These are phyloP conservation scores for Vanessa tameamea DNA, from an alignment of 1,140 invertebrate genomes.

Conservation along the genomic window DNA sequence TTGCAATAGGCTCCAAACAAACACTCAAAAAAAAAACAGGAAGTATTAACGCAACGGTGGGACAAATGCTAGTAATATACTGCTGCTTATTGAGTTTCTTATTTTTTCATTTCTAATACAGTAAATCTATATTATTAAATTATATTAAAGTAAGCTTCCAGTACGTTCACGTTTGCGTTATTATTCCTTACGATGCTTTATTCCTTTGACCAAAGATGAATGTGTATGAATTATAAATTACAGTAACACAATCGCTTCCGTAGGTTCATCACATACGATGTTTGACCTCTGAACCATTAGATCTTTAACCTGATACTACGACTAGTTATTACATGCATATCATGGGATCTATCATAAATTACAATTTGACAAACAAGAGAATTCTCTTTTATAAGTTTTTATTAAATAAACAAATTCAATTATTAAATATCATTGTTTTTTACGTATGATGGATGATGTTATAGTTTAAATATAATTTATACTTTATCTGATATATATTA, in stretches of 20 bases:
- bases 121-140: too few relatives aligned
- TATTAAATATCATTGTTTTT: too few relatives aligned
- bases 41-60: too few relatives aligned
- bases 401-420: not conserved
- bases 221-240: constrained; percentile 11
- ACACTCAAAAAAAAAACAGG: too few relatives aligned
- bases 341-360: not conserved
- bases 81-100: too few relatives aligned
- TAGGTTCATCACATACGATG: constrained; percentile 12
- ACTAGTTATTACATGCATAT: constrained; percentile 10
- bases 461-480: too few relatives aligned
- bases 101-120: too few relatives aligned
- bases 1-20: too few relatives aligned
- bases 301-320: constrained; percentile 11
- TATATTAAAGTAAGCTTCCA: too few relatives aligned
- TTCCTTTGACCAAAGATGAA: not conserved
- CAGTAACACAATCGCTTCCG: constrained; percentile 19
- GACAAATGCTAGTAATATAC: too few relatives aligned
- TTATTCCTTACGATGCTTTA: not conserved
- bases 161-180: not conserved
- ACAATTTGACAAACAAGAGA: not conserved
- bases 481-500: too few relatives aligned
- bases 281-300: constrained; percentile 18
- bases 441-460: too few relatives aligned
- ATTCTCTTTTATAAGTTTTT: not conserved